phyloP scores from a whole-genome alignment of 1,140 invertebrate genomes.

The Doryteuthis pealeii region DNA sequence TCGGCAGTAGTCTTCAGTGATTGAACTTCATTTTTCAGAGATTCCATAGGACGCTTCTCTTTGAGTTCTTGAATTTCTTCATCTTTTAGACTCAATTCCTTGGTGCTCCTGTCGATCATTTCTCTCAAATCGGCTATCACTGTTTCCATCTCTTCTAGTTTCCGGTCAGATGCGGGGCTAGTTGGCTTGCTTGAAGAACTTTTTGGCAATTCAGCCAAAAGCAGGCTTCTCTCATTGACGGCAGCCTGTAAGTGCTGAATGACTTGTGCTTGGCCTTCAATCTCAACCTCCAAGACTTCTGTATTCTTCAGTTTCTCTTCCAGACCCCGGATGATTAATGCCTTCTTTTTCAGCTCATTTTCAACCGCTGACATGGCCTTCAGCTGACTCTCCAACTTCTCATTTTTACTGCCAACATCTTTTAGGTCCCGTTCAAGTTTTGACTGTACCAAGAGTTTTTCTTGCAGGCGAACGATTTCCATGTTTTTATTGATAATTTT shows the following conservation, averaged over 20 bases:
- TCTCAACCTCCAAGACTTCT: not conserved
- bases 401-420: slow-evolving; percentile 1
- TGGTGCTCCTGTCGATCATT: slow-evolving; percentile 30
- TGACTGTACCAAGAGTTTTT: not conserved
- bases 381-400: not conserved
- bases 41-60: slow-evolving; percentile 15
- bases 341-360: slow-evolving; percentile 16
- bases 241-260: not conserved
- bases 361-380: slow-evolving; percentile 12
- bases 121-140: slow-evolving; percentile 26
- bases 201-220: not conserved
- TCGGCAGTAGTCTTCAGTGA: too few species aligned
- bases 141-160: slow-evolving; percentile 27
- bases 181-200: not conserved
- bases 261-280: not conserved
- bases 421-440: not conserved
- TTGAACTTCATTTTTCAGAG: not conserved
- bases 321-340: not conserved
- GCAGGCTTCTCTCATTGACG: not conserved
- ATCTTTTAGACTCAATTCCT: not conserved
- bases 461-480: not conserved
- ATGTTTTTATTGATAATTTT: not conserved
- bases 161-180: slow-evolving; percentile 17
- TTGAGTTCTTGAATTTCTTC: slow-evolving; percentile 17
- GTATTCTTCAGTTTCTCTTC: slow-evolving; percentile 10